Evolutionary conservation across 2,113 vertebrate genomes (phyloP).

Genomic region (Passer domesticus): DNA sequence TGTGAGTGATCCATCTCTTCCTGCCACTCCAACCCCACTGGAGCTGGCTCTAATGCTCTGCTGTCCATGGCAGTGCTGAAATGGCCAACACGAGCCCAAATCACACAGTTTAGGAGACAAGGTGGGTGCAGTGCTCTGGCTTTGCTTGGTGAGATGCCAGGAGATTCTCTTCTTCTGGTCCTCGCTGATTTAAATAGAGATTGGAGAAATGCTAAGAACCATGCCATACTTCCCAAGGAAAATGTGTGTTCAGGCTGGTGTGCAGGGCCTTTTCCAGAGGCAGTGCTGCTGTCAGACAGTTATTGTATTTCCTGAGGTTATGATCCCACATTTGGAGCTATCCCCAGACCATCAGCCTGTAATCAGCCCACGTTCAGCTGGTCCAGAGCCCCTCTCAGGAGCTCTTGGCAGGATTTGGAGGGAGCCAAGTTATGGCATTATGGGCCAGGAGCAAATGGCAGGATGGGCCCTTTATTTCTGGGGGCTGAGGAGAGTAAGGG

Average conservation of each 20-base stretch:
- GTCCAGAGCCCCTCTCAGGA: background rate
- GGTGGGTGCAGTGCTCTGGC: background rate
- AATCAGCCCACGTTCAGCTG: background rate
- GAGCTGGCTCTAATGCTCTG: background rate
- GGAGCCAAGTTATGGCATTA: accelerated
- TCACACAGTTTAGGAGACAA: accelerated
- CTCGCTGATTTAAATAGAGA: background rate
- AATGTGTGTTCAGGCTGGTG: accelerated
- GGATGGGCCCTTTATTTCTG: background rate
- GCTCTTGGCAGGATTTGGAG: background rate
- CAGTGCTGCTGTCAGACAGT: background rate
- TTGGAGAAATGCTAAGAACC: background rate
- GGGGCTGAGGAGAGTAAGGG: background rate
- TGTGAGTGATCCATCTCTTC: background rate
- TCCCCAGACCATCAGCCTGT: background rate
- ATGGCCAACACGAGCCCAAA: background rate
- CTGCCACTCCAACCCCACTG: background rate
- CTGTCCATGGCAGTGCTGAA: accelerated
- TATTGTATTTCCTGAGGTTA: background rate
- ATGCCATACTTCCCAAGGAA: accelerated
- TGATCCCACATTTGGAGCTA: background rate
- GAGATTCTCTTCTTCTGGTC: background rate
- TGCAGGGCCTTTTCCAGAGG: background rate
- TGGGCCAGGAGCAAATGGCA: background rate
- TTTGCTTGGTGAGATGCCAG: background rate